Evolutionary conservation across 2,113 vertebrate genomes (phyloP).

Genomic region (Pachypanchax playfairii): DNA sequence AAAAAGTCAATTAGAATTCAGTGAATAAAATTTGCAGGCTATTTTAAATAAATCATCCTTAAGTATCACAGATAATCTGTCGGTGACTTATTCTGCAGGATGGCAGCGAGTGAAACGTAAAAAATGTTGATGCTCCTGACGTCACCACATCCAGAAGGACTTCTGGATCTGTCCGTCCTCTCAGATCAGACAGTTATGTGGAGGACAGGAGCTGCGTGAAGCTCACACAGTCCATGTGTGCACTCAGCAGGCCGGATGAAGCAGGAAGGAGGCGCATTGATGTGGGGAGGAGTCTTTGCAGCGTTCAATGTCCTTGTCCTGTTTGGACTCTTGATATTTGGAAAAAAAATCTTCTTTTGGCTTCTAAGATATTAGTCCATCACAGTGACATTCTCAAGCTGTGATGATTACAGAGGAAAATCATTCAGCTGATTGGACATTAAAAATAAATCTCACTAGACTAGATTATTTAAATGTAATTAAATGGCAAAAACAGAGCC

Average conservation of each 20-base stretch:
- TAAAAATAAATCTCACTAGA: slow-evolving; percentile 7
- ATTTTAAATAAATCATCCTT: no score
- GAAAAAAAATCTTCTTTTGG: slow-evolving; percentile 38
- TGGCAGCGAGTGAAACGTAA: no score
- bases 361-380: neutral
- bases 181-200: no score
- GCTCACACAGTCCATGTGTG: slow-evolving; percentile 5
- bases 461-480: neutral
- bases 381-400: slow-evolving; percentile 1
- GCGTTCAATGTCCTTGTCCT: slow-evolving; percentile 61
- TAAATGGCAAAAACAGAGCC: neutral
- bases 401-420: neutral
- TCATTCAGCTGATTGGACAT: neutral
- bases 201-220: slow-evolving; percentile 9
- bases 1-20: no score
- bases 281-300: slow-evolving; percentile 48
- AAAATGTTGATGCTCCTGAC: no score
- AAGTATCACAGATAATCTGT: no score
- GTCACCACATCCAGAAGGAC: neutral
- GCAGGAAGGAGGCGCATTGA: slow-evolving; percentile 15
- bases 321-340: slow-evolving; percentile 46
- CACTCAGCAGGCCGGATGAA: slow-evolving; percentile 9
- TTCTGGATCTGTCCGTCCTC: neutral
- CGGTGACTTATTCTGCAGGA: no score
- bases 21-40: no score